These are phyloP conservation scores for Poicephalus meyeri DNA, from an alignment of 2,113 vertebrate genomes.

Conservation along the genomic window DNA sequence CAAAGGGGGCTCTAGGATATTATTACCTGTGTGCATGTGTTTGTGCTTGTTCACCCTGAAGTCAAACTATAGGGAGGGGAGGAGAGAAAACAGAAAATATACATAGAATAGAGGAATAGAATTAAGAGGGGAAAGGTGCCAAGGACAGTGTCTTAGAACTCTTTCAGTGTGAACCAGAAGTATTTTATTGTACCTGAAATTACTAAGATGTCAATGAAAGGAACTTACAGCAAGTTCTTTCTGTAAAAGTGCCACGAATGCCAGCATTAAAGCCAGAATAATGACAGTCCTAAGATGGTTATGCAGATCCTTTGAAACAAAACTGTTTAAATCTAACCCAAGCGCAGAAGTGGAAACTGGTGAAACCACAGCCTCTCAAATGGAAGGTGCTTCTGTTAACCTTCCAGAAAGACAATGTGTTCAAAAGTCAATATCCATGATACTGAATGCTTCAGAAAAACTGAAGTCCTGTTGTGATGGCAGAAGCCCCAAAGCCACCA, in stretches of 20 bases:
- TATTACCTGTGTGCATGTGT: background rate
- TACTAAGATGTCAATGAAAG: background rate
- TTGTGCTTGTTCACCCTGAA: background rate
- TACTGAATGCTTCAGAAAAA: background rate
- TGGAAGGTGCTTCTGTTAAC: background rate
- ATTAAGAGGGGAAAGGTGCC: background rate
- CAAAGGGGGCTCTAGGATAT: background rate
- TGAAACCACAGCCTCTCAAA: background rate
- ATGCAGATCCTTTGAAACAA: background rate
- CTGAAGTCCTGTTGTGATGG: background rate
- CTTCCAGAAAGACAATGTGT: background rate
- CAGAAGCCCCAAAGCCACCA: background rate
- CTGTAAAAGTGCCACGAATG: background rate
- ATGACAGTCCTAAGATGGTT: background rate
- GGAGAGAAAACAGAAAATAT: background rate
- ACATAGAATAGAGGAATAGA: background rate
- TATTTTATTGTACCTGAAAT: background rate
- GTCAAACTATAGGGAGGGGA: background rate
- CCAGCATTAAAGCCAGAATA: background rate
- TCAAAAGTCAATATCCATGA: background rate
- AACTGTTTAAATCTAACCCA: background rate
- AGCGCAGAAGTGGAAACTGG: background rate
- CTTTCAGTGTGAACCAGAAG: background rate
- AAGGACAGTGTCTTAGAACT: background rate
- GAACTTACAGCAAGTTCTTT: background rate